phyloP scores from a whole-genome alignment of 1,140 invertebrate species.

The Drosophila pseudoobscura region DNA sequence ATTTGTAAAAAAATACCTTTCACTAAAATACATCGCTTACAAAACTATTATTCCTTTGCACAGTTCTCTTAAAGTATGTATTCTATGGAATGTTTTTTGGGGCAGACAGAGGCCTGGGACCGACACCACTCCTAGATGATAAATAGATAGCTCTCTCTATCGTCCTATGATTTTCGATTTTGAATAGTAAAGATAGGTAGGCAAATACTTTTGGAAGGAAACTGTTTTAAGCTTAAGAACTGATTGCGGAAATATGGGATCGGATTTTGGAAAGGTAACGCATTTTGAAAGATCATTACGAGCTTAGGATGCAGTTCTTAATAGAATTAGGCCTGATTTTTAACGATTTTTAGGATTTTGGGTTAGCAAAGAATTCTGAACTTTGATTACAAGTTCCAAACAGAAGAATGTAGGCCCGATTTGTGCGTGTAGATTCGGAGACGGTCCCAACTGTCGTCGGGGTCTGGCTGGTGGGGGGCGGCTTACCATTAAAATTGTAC shows the following conservation, averaged over 20 bases:
- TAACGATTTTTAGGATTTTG: not conserved
- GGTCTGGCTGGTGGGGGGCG: not conserved
- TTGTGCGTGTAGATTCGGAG: not conserved
- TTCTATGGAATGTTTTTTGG: conserved; percentile 26
- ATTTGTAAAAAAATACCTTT: conserved; percentile 80
- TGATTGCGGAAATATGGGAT: no score
- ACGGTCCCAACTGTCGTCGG: conserved; percentile 15
- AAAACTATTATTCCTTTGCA: conserved; percentile 73
- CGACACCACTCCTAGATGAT: conserved; percentile 1
- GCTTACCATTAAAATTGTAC: conserved; percentile 25
- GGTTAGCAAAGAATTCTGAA: no score
- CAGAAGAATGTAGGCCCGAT: not conserved
- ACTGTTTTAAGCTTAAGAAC: no score
- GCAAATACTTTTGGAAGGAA: no score
- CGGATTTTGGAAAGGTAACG: no score
- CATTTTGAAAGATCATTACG: no score
- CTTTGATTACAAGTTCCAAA: no score
- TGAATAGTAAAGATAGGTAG: no score
- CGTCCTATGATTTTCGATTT: not conserved
- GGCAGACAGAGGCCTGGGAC: conserved; percentile 50
- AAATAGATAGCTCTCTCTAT: not conserved
- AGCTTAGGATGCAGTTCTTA: no score
- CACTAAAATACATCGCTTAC: conserved; percentile 75
- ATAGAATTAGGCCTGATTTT: no score
- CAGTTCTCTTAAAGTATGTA: conserved; percentile 57